Evolutionary conservation across 2,113 vertebrate species (phyloP).

Genomic region (Bubo bubo): DNA sequence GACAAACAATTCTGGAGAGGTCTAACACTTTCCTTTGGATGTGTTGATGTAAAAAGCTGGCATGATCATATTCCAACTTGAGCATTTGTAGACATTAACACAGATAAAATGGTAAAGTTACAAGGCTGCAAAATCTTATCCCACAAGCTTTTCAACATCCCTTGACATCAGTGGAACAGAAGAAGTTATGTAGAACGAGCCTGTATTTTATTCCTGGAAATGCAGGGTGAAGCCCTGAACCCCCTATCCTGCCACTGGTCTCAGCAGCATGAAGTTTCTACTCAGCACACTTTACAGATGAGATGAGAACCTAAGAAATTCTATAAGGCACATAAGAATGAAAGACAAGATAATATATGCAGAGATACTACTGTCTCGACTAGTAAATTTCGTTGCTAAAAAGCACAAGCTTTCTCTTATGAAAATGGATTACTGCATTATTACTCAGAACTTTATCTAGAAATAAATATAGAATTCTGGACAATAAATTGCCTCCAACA

Average conservation of each 20-base stretch:
- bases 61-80: conserved; percentile 12
- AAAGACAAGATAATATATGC: not conserved
- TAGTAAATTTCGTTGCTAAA: not conserved
- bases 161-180: not conserved
- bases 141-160: conserved; percentile 2
- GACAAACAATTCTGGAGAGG: conserved; percentile 65
- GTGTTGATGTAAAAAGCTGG: conserved; percentile 52
- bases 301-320: not conserved
- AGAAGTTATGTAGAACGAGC: fast-evolving
- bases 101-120: conserved; percentile 38
- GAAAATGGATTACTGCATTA: not conserved
- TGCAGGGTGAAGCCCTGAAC: not conserved
- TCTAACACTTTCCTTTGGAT: conserved; percentile 55
- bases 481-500: not conserved
- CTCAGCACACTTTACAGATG: not conserved
- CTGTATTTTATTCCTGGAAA: not conserved
- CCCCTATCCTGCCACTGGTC: not conserved
- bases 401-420: not conserved
- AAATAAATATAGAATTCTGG: not conserved
- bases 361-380: not conserved
- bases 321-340: not conserved
- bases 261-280: not conserved
- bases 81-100: conserved; percentile 46
- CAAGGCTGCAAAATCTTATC: conserved; percentile 20
- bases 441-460: not conserved